Evolutionary conservation across 2,113 vertebrate species (phyloP).

Genomic region (Diphyllodes magnificus): DNA sequence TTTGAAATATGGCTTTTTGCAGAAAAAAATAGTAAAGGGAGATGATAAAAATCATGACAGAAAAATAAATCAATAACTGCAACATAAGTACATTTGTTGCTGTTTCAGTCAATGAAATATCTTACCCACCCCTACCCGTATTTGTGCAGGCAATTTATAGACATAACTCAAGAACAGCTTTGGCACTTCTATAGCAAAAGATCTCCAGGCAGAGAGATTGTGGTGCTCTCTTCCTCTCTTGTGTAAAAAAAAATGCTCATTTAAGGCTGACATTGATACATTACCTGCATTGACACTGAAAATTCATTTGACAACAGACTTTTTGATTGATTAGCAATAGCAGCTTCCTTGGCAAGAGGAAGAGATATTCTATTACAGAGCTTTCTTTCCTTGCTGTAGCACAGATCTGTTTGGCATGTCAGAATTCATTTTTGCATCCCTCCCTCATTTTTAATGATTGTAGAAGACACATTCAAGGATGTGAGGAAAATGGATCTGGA

Average conservation of each 20-base stretch:
- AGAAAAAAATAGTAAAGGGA: neutral
- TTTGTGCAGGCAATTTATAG: neutral
- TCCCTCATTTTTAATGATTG: neutral
- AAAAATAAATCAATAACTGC: neutral
- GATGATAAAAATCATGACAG: neutral
- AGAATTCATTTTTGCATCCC: neutral
- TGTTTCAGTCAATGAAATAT: neutral
- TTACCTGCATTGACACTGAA: neutral
- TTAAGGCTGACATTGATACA: neutral
- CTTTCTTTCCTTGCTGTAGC: neutral
- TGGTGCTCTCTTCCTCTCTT: neutral
- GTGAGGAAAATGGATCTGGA: neutral
- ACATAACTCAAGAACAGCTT: neutral
- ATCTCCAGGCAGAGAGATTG: neutral
- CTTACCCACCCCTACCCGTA: neutral
- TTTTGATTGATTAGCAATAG: neutral
- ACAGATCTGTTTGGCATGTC: neutral
- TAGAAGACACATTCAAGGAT: neutral
- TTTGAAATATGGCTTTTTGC: neutral
- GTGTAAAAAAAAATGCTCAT: neutral
- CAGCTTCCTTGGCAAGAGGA: neutral
- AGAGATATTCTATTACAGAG: neutral
- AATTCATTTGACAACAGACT: neutral
- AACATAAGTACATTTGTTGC: neutral
- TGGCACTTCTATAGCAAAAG: neutral